Percentiles rank a stretch among this genome's conserved stretches.
Evolutionary conservation across 2,888 invertebrate species (phyloP).

Genomic region (Osmoderma eremita): DNA sequence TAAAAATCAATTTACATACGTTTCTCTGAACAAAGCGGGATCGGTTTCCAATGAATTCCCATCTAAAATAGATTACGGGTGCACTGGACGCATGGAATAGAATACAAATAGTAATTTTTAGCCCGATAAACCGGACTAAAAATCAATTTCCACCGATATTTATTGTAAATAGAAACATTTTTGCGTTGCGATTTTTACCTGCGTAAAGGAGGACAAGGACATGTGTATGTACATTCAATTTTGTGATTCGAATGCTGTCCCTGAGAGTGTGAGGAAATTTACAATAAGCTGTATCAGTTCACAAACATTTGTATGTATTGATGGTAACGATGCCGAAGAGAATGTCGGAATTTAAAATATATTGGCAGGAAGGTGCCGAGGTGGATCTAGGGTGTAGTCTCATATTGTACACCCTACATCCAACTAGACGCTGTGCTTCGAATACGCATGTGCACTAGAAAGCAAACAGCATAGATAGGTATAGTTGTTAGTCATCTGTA

Average conservation of each 20-base stretch:
- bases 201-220: background rate
- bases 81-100: background rate
- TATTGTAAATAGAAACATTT: constrained; percentile 1
- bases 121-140: background rate
- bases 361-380: too few relatives aligned
- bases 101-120: constrained; percentile 9
- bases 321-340: too few relatives aligned
- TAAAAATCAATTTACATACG: constrained; percentile 15
- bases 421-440: too few relatives aligned
- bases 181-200: background rate
- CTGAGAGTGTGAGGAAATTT: too few relatives aligned
- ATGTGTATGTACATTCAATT: background rate
- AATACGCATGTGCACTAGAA: too few relatives aligned
- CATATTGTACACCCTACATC: too few relatives aligned
- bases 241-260: background rate
- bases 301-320: too few relatives aligned
- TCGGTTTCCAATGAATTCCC: background rate
- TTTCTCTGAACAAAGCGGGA: background rate
- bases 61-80: background rate
- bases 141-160: background rate
- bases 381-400: too few relatives aligned
- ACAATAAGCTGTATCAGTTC: too few relatives aligned
- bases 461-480: too few relatives aligned
- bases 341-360: too few relatives aligned
- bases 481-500: too few relatives aligned